Conservation (phyloP, 1,140 invertebrate genomes). For the Zelostemma sp. region DNA sequence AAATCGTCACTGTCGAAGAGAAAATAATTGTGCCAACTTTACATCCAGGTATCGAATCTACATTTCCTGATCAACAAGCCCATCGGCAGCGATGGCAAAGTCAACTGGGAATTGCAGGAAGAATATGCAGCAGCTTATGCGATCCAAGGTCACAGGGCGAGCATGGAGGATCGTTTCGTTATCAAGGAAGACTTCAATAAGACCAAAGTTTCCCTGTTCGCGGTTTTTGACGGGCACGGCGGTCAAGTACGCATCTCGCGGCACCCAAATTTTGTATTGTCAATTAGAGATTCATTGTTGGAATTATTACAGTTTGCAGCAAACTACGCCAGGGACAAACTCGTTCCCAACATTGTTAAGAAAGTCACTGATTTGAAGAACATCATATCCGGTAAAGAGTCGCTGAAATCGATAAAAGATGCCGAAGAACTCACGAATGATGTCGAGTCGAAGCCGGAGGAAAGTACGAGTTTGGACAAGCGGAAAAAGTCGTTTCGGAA, state of each 20-base stretch:
- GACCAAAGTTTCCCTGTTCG: constrained; percentile 83
- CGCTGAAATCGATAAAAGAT: constrained; percentile 57
- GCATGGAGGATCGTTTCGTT: constrained; percentile 92
- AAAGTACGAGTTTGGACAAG: constrained; percentile 59
- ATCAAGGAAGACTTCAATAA: constrained; percentile 73
- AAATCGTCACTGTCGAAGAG: too few relatives aligned
- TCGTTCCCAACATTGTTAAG: constrained; percentile 82
- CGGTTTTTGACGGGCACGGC: constrained; percentile 95
- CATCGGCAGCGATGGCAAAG: constrained; percentile 70
- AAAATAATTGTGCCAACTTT: too few relatives aligned
- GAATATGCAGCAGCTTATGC: constrained; percentile 86
- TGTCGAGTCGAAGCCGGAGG: constrained; percentile 61
- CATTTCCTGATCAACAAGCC: constrained; percentile 64
- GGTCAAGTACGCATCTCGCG: constrained; percentile 77
- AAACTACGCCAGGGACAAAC: constrained; percentile 87
- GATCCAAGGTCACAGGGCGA: constrained; percentile 86
- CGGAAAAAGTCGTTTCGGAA: constrained; percentile 78
- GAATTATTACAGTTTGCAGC: constrained; percentile 81
- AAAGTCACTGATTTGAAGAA: constrained; percentile 81
- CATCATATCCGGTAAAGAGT: constrained; percentile 74
- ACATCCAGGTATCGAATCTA: too few relatives aligned
- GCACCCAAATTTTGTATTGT: too few relatives aligned
- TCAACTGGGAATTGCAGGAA: constrained; percentile 83
- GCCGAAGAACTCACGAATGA: constrained; percentile 58
- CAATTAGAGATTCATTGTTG: background rate